Base-by-base conservation (phyloP, 2,888 invertebrate species). In the Phortica okadai region DNA sequence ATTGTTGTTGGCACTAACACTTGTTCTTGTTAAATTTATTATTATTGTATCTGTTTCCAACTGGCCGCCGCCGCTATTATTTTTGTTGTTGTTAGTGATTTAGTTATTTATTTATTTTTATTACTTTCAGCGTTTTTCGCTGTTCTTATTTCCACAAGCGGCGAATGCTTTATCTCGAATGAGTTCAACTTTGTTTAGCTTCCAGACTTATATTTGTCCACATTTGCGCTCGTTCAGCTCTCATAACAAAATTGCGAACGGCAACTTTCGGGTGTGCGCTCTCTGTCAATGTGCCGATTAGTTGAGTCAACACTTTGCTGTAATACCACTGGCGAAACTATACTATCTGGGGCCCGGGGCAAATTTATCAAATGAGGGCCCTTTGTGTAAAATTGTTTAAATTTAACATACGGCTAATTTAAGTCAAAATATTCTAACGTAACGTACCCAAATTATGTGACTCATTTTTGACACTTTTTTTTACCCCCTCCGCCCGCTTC, bases 131-230 rank as follows among this genome's bases (percentile, higher is more conserved):
- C 56, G 54, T 11, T 6, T 85, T 70, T 74, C 82, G 74, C 58
- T 73, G 3, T 10, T 54, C 58, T 41, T 54, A 58, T 77, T 82
- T 83, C 82, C 84, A 76, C 76, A 73, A 58, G 25, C 62, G 77
- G 81, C 74, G 44, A 78, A 76, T 54, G 75, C 79, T 82, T 81
- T 82, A 80, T 84, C 82, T 80, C 79, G 62, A 74, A 74, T 78
- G 78, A 64, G 76, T 78, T 80, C 76, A 75, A 75, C 62, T 50
- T 83, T 81, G 83, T 79, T 80, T 80, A 76, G 79, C 81, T 80
- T 83, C 79, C 84, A 83, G 79, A 78, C 79, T 74, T 74, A 2
- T 64, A 66, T 66, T 66, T 64, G 74, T n/a, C 45, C 6, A 62
- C 58, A 54, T 25, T 66, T 33, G 66, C 16, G 59, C 7, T 59